Base-by-base conservation (phyloP, 1,140 invertebrate genomes). In the Brachionus asplanchnoidis region DNA sequence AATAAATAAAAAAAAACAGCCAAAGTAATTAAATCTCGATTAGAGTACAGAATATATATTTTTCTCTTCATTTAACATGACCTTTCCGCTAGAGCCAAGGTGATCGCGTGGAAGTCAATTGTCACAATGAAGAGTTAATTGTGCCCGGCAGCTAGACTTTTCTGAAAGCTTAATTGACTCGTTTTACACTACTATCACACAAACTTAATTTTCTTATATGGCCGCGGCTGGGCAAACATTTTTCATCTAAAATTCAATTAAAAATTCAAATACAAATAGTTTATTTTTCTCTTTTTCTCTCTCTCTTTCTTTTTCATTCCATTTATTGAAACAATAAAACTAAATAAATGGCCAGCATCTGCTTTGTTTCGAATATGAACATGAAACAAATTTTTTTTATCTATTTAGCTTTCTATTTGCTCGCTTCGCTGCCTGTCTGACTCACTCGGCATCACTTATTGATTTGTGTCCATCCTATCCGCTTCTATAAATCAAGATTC, bases 201-300 rank as follows among this genome's bases (percentile, higher is more conserved):
- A 60, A 60, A 60, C 46, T 53, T 17, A 53, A 3, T n/a, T 53
- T 60, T 60, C 53, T 60, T 60, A 26, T 60, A 60, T 60, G 20
- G 53, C n/a, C 20, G 53, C 53, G 53, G 20, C 53, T 60, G 53
- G 53, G 53, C 53, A 60, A 60, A 60, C 53, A 60, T 60, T 60
- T 60, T 20, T 12, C 44, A 60, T 20, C 53, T 20, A 60, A 60
- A 60, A 60, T 60, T 60, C 53, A 60, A 60, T 60, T 60, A 60
- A 60, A 60, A 60, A 60, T 60, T 60, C 53, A 60, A 60, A 60
- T 60, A 60, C 53, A 60, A 60, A 60, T 60, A 60, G 20, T 60
- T 60, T 46, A 6, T 46, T 46, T 46, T 14, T 46, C 4, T 46
- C 44, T 46, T 20, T 60, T 26, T 56, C 53, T 20, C 20, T 60